Evolutionary conservation across 1,140 invertebrate species (phyloP).

Genomic region (Euwallacea similis): DNA sequence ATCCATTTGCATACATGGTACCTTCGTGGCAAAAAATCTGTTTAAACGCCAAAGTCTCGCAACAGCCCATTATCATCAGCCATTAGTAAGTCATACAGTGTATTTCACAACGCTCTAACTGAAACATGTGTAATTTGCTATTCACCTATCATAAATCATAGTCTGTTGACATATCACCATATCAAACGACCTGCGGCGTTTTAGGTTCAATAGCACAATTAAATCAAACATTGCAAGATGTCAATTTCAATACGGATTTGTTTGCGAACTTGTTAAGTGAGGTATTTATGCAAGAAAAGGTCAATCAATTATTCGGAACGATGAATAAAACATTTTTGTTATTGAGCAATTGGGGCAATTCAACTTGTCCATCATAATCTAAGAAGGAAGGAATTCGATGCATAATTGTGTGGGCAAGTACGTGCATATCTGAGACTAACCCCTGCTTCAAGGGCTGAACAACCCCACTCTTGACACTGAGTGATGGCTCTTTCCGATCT

Average conservation of each 20-base stretch:
- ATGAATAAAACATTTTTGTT: neutral
- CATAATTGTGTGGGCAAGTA: neutral
- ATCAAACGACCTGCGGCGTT: neutral
- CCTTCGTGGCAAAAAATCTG: too few relatives aligned
- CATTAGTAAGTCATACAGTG: too few relatives aligned
- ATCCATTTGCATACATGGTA: too few relatives aligned
- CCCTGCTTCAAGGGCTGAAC: neutral
- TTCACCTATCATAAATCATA: neutral
- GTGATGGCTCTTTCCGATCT: neutral
- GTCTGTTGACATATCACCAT: neutral
- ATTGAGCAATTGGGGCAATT: neutral
- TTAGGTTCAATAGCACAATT: neutral
- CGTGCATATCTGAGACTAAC: neutral
- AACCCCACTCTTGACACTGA: neutral
- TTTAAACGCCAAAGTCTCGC: too few relatives aligned
- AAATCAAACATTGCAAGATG: neutral
- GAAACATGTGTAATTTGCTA: conserved; percentile 2
- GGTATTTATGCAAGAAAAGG: neutral
- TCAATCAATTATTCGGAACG: neutral
- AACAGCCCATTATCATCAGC: too few relatives aligned
- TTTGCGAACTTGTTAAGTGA: neutral
- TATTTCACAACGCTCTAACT: too few relatives aligned
- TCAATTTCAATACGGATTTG: neutral
- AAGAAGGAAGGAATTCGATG: neutral
- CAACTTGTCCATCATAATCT: neutral